Conservation (phyloP, 2,113 vertebrate genomes). For the Butorides virescens region DNA sequence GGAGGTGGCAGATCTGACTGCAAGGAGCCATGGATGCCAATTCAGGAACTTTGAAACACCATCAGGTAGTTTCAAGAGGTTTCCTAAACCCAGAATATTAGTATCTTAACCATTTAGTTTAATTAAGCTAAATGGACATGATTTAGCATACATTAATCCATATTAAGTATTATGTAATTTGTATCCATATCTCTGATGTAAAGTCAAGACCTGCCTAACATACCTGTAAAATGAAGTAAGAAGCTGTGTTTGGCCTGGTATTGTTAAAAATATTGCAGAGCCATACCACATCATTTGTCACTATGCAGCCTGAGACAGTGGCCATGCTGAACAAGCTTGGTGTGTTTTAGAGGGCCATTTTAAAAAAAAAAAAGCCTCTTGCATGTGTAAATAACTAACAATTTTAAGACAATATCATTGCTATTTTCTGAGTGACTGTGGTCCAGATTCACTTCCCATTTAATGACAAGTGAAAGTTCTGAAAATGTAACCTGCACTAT, state of each 20-base stretch:
- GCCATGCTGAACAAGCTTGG: not conserved
- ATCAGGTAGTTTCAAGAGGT: not conserved
- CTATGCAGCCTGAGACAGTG: not conserved
- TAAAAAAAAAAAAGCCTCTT: not conserved
- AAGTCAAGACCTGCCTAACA: not conserved
- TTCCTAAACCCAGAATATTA: not conserved
- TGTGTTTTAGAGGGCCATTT: not conserved
- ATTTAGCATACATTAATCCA: not conserved
- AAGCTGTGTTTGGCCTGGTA: not conserved
- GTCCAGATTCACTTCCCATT: not conserved
- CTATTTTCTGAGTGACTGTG: not conserved
- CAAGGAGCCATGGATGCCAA: not conserved
- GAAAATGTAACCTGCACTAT: not conserved
- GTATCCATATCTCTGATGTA: not conserved
- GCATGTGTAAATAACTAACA: not conserved
- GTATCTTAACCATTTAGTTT: not conserved
- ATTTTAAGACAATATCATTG: not conserved
- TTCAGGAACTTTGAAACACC: not conserved
- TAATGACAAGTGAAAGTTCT: not conserved
- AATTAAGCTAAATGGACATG: not conserved
- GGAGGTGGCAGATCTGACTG: not conserved
- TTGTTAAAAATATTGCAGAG: not conserved
- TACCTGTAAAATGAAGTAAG: not conserved
- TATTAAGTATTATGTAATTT: not conserved
- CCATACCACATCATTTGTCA: not conserved